A percentile compares a stretch with the other conserved stretches of the same genome.
These are phyloP conservation scores for cattle (Bos taurus) DNA, from an alignment of 2,113 vertebrate species.

Conservation along the genomic window ARS-UCD2.0 NC_037331.1:26770001-26770500, in stretches of 20 bases:
- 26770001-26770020: background rate
- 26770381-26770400: background rate
- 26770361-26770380: background rate
- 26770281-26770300: background rate
- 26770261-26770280: background rate
- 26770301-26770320: background rate
- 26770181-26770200: background rate
- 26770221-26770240: background rate
- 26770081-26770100: background rate
- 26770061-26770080: background rate
- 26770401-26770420: background rate
- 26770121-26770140: background rate
- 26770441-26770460: background rate
- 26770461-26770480: background rate
- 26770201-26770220: background rate
- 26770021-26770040: background rate
- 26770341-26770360: background rate
- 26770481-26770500: background rate
- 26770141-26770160: background rate
- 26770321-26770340: background rate
- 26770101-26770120: background rate
- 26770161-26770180: background rate
- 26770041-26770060: background rate
- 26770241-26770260: background rate
- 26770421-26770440: conserved; percentile 25